Base-by-base conservation (phyloP, 2,113 vertebrate species). In the Myotis davidii region DNA sequence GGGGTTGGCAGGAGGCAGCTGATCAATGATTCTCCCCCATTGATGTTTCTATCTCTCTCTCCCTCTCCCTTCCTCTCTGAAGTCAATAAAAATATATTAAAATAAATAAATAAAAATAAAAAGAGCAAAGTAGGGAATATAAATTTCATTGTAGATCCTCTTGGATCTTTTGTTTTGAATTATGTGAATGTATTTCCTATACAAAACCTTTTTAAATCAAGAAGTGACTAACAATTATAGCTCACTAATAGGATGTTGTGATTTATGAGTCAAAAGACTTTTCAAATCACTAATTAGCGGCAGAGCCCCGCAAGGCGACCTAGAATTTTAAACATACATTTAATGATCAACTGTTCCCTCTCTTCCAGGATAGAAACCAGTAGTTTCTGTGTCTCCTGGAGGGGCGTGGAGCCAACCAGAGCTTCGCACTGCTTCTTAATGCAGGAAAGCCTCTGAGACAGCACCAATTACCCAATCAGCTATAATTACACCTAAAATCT, bases 391-490 rank as follows among this genome's bases (percentile, higher is more conserved):
- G 70, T 85, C 74, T 86, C 45, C 86, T 67, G 34, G 56, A 32
- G 50, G 74, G 77, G 89, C 89, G 17, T 1, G 29, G 34, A 83
- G 90, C 70, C 54, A 77, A 73, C 72, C 29, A 90, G 74, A 83
- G 77, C 74, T 94, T 77, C 92, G 72, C 50, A 87, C 54, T 95
- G 54, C 39, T 90, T 83, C 76, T 96, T 69, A 91, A 89, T 45
- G 69, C 7, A 59, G 85, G 82, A 91, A 81, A 94, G 34, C 11
- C 88, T 86, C 88, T 5, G 16, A 96, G 85, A 95, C 85, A 1
- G 94, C 74, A 94, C 23, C 96, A 85, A 95, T 97, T 97, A 97
- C 48, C 92, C 86, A 88, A 52, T 95, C 90, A 93, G 93, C 85
- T 81, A 1, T 96, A 91, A 97, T 96, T 94, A 96, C 39, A 96